Base-by-base conservation (phyloP, 2,113 vertebrate genomes). In the Aramus guarauna region DNA sequence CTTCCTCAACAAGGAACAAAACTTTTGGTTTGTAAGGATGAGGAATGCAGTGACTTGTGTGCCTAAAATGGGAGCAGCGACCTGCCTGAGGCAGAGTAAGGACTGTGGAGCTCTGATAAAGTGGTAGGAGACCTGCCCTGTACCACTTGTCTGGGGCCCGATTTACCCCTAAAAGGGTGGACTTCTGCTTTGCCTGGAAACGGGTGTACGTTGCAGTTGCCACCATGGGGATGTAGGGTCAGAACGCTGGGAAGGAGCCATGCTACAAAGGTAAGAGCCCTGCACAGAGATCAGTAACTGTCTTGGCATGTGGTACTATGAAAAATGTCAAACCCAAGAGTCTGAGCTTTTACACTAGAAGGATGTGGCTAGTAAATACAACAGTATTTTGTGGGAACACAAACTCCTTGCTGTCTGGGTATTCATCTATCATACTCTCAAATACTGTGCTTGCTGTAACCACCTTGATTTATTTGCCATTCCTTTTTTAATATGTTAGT, bases 191-290 rank as follows among this genome's bases (percentile, higher is more conserved):
- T 77, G 45, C 18, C 23, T 94, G 69, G 30, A 85, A 24, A 39
- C 11, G 6, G 26, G 23, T 34, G 14, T 53, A 23, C 6, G 5
- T 19, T 1, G 6, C 26, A 73, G 14, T 16, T 13, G 59, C 21
- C 6, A 26, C 15, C 3, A 2, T 8, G 12, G 32, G n/a, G 14
- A 41, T 20, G 12, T 3, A 32, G 8, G 6, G 4, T 9, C 47
- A 63, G 50, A 39, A 59, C 43, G n/a, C 10, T 39, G 32, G 29
- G 67, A 86, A 68, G 41, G 12, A 76, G 23, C 27, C 9, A 11
- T 4, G 3, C 1, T 6, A 30, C 12, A 37, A 78, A 89, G 45
- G 55, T 43, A 52, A 75, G 77, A 50, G 5, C 7, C 12, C 34
- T 67, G 26, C 5, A n/a, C 3, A 71, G 55, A 67, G 67, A 62